These are phyloP conservation scores for Acipenser oxyrinchus DNA, from an alignment of 2,797 vertebrate species.

Conservation along the genomic window DNA sequence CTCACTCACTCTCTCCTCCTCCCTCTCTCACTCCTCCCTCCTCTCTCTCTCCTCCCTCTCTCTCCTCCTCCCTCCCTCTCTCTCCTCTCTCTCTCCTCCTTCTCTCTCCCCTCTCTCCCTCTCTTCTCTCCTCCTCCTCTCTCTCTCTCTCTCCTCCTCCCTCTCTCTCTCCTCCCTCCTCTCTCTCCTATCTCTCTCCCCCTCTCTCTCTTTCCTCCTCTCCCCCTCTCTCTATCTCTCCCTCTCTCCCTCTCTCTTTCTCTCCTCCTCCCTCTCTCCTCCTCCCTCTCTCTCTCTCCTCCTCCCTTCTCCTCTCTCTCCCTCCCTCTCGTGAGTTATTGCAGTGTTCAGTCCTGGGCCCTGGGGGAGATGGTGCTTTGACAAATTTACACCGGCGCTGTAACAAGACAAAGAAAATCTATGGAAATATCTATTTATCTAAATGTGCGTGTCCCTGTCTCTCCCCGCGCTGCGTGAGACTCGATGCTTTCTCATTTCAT, in stretches of 20 bases:
- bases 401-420: neutral
- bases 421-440: neutral
- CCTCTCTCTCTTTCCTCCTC: too few relatives aligned
- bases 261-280: constrained; percentile 32
- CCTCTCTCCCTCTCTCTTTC: too few relatives aligned
- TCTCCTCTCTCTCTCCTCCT: constrained; percentile 28
- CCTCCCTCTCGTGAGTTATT: neutral
- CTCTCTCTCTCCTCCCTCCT: too few relatives aligned
- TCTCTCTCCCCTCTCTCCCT: too few relatives aligned
- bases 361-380: neutral
- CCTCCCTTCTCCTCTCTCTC: constrained; percentile 20
- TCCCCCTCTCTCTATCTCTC: too few relatives aligned
- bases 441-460: neutral
- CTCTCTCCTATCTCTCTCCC: too few relatives aligned
- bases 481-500: neutral
- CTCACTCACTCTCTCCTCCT: neutral
- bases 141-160: too few relatives aligned
- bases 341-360: neutral
- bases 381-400: neutral
- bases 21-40: constrained; percentile 10
- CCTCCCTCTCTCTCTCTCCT: constrained; percentile 37
- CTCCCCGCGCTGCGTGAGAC: neutral
- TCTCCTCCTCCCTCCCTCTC: too few relatives aligned
- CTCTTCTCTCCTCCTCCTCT: too few relatives aligned
- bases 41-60: too few relatives aligned